Evolutionary conservation across 92 coral and sea anemone species (phyloP).

Genomic region (Heteractis magnifica): DNA sequence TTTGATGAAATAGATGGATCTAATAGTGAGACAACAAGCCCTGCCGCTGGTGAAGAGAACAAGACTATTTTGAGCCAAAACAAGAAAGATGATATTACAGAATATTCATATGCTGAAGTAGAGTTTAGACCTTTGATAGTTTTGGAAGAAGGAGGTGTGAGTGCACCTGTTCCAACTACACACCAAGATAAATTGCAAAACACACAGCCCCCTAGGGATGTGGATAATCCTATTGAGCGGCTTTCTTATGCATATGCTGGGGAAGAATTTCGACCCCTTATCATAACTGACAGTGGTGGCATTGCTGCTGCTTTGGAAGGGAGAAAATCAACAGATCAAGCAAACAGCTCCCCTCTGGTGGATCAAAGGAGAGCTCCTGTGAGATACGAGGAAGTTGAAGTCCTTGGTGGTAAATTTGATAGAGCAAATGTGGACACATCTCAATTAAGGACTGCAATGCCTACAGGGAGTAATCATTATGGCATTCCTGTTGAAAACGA

Average conservation of each 20-base stretch:
- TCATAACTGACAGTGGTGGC: conserved; percentile 56
- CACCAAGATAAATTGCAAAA: not conserved
- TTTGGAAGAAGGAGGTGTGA: conserved; percentile 62
- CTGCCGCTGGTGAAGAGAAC: conserved; percentile 68
- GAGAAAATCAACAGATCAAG: not conserved
- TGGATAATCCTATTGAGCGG: not conserved
- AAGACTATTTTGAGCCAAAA: conserved; percentile 43
- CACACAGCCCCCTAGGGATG: not conserved
- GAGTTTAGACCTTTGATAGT: conserved; percentile 75
- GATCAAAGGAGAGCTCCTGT: conserved; percentile 22
- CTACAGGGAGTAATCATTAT: not conserved
- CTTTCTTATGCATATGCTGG: conserved; percentile 57
- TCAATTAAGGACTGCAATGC: conserved; percentile 19
- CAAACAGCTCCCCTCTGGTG: not conserved
- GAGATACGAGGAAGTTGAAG: conserved; percentile 67
- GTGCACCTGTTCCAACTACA: conserved; percentile 50
- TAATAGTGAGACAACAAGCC: conserved; percentile 68
- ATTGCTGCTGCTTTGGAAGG: conserved; percentile 44
- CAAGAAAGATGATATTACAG: not conserved
- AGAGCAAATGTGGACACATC: conserved; percentile 64
- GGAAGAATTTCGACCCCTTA: conserved; percentile 74
- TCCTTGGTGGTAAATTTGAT: conserved; percentile 70
- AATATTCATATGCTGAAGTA: conserved; percentile 73
- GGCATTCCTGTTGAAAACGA: conserved; percentile 17
- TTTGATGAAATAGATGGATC: conserved; percentile 83